phyloP scores from a whole-genome alignment of 1,140 invertebrate genomes.

The Leptinotarsa defecta region DNA sequence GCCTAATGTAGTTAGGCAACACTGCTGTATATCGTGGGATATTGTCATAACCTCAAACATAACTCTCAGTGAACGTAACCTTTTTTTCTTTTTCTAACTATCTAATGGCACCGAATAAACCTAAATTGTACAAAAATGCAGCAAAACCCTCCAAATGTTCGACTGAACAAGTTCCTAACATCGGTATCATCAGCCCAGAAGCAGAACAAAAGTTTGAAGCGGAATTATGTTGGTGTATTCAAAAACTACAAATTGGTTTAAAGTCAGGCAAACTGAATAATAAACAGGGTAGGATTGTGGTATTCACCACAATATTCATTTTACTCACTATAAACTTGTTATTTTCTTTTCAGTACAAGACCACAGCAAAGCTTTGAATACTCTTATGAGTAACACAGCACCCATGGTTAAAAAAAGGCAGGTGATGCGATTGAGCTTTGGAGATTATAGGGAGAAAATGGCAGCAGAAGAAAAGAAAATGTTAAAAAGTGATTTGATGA shows the following conservation, averaged over 20 bases:
- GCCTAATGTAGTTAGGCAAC: too few species aligned
- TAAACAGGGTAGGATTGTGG: constrained; percentile 61
- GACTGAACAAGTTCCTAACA: not conserved
- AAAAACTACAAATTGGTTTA: constrained; percentile 67
- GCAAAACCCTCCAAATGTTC: constrained; percentile 26
- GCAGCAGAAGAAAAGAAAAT: constrained; percentile 71
- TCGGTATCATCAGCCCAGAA: constrained; percentile 14
- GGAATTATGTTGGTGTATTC: constrained; percentile 77
- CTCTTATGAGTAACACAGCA: constrained; percentile 68
- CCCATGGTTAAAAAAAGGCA: constrained; percentile 72
- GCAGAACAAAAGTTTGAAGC: constrained; percentile 71
- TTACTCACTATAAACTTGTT: constrained; percentile 35
- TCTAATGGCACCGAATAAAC: constrained; percentile 35
- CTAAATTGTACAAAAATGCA: constrained; percentile 34
- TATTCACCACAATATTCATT: not conserved
- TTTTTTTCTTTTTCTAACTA: too few species aligned
- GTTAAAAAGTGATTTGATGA: constrained; percentile 54
- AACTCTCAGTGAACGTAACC: too few species aligned
- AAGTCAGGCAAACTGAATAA: constrained; percentile 64
- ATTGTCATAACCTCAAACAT: too few species aligned
- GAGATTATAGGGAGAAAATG: constrained; percentile 77
- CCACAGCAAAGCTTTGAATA: constrained; percentile 65
- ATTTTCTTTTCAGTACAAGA: constrained; percentile 60
- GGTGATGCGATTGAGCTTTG: constrained; percentile 72
- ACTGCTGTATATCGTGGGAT: too few species aligned